Evolutionary conservation across 1,140 invertebrate genomes (phyloP).

Genomic region (Drosophila elegans): DNA sequence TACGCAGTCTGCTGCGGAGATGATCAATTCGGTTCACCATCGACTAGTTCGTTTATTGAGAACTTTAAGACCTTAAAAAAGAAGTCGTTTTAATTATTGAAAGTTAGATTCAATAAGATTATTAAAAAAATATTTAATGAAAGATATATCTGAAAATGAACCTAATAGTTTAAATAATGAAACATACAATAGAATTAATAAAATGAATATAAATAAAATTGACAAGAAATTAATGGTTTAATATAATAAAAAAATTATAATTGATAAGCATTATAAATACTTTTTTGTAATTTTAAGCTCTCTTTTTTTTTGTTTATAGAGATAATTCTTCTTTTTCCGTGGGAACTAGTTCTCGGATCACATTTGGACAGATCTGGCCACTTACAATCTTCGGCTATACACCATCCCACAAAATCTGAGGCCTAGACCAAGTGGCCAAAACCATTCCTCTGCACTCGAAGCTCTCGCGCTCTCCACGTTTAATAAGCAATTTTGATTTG

Average conservation of each 20-base stretch:
- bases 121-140: no score
- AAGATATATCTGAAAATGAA: no score
- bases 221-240: no score
- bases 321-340: no score
- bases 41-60: not conserved
- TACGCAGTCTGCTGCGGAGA: constrained; percentile 45
- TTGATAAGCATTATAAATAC: no score
- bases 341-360: constrained; percentile 7
- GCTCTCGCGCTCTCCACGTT: constrained; percentile 57
- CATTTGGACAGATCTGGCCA: not conserved
- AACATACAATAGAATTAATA: not conserved
- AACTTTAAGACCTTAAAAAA: not conserved
- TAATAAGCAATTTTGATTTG: constrained; percentile 83
- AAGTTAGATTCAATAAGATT: no score
- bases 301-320: no score
- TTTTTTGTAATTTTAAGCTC: no score
- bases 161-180: not conserved
- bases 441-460: constrained; percentile 22
- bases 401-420: not conserved
- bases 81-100: no score
- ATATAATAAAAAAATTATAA: no score
- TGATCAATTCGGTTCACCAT: constrained; percentile 4
- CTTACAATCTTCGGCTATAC: not conserved
- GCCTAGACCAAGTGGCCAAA: constrained; percentile 15
- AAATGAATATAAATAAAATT: not conserved